These are phyloP conservation scores for Coenonympha glycerion DNA, from an alignment of 2,888 invertebrate genomes.

Conservation along the genomic window DNA sequence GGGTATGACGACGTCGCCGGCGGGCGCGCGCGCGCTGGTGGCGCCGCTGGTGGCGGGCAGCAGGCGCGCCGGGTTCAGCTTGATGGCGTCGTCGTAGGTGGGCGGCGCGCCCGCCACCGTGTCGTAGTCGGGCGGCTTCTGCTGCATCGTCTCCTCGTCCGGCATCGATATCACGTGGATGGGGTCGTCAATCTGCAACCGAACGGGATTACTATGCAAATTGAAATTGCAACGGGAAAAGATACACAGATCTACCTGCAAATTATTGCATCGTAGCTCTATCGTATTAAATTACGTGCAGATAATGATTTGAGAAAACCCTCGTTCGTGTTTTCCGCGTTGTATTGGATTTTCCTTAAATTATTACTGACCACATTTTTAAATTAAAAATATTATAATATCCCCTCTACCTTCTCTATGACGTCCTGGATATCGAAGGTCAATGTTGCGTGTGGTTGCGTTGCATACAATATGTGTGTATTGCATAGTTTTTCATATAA, in stretches of 20 bases:
- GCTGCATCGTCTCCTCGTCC: slow-evolving; percentile 75
- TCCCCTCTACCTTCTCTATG: neutral
- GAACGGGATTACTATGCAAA: too few species aligned
- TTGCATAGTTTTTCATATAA: too few species aligned
- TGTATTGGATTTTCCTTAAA: slow-evolving; percentile 4
- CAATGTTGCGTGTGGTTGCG: too few species aligned
- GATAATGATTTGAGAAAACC: slow-evolving; percentile 7
- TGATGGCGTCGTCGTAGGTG: slow-evolving; percentile 83
- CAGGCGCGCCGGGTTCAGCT: slow-evolving; percentile 78
- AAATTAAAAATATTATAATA: too few species aligned
- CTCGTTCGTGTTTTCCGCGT: neutral
- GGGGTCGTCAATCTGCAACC: slow-evolving; percentile 78
- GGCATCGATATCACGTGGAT: slow-evolving; percentile 80
- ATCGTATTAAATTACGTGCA: slow-evolving; percentile 2
- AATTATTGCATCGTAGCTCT: neutral
- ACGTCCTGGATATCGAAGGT: neutral
- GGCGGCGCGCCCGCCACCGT: slow-evolving; percentile 81
- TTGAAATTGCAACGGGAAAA: too few species aligned
- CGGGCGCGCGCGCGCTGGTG: slow-evolving; percentile 32
- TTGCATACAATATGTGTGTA: too few species aligned
- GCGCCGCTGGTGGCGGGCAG: slow-evolving; percentile 58
- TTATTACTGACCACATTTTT: neutral
- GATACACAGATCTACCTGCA: too few species aligned
- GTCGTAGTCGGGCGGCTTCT: slow-evolving; percentile 84
- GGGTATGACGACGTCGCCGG: slow-evolving; percentile 47